Evolutionary conservation across 2,113 vertebrate species (phyloP).

Genomic region (Tyrannus savana): DNA sequence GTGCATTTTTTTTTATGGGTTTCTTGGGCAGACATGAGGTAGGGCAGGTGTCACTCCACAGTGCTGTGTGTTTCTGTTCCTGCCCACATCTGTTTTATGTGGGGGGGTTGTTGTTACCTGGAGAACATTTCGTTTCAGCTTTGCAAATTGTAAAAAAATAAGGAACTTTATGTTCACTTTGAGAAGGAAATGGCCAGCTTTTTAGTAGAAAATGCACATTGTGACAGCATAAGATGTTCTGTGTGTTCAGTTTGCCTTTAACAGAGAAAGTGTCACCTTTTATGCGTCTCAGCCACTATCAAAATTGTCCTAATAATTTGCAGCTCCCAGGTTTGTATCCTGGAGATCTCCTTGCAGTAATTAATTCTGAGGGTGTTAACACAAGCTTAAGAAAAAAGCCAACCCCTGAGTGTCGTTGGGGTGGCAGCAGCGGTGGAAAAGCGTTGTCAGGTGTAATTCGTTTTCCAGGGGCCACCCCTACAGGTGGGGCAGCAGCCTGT

Average conservation of each 20-base stretch:
- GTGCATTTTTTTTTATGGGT: not conserved
- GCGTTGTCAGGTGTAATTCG: slow-evolving; percentile 65
- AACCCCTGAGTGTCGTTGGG: not conserved
- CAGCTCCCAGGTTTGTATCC: slow-evolving; percentile 6
- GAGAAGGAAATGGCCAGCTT: not conserved
- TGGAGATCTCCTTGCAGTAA: slow-evolving; percentile 30
- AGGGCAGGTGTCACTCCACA: not conserved
- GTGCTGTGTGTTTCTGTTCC: not conserved
- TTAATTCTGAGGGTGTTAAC: slow-evolving; percentile 67
- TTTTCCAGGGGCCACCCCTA: slow-evolving; percentile 78
- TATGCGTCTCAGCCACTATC: not conserved
- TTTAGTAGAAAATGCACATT: not conserved
- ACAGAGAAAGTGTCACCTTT: not conserved
- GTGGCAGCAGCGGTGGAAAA: slow-evolving; percentile 24
- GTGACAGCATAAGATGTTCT: not conserved
- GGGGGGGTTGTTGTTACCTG: not conserved
- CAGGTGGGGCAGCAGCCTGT: slow-evolving; percentile 90
- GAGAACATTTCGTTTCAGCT: not conserved
- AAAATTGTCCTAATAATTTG: not conserved
- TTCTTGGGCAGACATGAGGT: not conserved
- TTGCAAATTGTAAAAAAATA: not conserved
- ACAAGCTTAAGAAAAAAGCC: not conserved
- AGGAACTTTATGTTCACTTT: not conserved
- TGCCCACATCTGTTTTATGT: not conserved
- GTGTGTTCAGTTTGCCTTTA: not conserved